Conservation (phyloP, 2,113 vertebrate species). For the Penelope pileata region DNA sequence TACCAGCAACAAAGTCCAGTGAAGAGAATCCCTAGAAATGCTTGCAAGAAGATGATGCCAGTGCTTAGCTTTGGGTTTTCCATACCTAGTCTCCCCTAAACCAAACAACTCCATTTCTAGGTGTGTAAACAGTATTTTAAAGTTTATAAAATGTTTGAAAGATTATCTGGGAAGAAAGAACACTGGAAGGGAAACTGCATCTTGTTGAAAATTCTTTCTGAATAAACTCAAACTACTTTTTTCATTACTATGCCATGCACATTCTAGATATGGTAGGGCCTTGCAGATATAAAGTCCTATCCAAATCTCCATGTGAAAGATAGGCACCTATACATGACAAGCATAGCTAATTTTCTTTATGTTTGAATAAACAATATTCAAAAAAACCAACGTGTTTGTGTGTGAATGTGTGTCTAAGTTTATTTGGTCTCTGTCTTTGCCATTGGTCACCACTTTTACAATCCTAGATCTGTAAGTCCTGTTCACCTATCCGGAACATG, state of each 20-base stretch:
- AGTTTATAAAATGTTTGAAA: not conserved
- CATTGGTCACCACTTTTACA: not conserved
- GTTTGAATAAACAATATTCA: not conserved
- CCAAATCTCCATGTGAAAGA: not conserved
- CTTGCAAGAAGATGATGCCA: not conserved
- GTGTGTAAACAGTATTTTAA: not conserved
- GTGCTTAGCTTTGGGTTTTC: not conserved
- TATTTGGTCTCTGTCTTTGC: not conserved
- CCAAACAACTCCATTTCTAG: not conserved
- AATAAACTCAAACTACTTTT: not conserved
- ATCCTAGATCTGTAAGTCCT: not conserved
- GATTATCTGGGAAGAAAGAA: not conserved
- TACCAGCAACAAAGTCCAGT: not conserved
- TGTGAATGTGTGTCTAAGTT: fast-evolving
- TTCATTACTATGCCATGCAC: not conserved
- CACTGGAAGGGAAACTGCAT: not conserved
- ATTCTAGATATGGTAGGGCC: not conserved
- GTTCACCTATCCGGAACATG: not conserved
- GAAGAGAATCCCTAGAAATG: not conserved
- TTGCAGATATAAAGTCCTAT: not conserved
- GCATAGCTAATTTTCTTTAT: not conserved
- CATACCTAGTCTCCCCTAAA: not conserved
- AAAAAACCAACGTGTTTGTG: not conserved
- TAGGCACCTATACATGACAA: not conserved
- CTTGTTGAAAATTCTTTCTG: not conserved